These are phyloP conservation scores for Arctocebus calabarensis DNA, from an alignment of 2,797 vertebrate genomes.

Conservation along the genomic window DNA sequence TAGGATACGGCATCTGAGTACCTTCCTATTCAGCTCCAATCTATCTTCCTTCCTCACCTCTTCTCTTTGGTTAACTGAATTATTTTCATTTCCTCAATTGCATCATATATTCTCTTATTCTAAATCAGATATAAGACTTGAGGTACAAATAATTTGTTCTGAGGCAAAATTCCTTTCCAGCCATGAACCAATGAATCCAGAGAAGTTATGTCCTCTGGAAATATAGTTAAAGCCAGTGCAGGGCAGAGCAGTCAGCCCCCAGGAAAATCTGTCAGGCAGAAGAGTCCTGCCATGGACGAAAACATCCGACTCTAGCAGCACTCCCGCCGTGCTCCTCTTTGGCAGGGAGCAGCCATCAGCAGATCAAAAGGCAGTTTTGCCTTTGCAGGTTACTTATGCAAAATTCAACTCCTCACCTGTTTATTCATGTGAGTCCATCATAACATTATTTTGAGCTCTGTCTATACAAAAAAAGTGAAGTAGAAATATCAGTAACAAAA, in stretches of 20 bases:
- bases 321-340: background rate
- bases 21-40: background rate
- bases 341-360: background rate
- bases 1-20: background rate
- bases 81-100: background rate
- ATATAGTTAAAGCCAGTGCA: background rate
- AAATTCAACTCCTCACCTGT: background rate
- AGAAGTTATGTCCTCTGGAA: background rate
- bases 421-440: background rate
- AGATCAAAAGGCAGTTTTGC: background rate
- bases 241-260: fast-evolving
- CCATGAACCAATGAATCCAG: background rate
- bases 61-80: background rate
- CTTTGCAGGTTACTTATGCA: background rate
- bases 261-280: background rate
- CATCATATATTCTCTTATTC: background rate
- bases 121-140: background rate
- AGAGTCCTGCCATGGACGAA: background rate
- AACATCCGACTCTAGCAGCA: background rate
- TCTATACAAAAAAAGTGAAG: background rate
- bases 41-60: background rate
- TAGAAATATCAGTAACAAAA: background rate
- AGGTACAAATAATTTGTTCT: background rate
- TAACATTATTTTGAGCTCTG: constrained; percentile 24
- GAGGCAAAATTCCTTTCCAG: background rate